Conservation (phyloP, 2,888 invertebrate species). For the Cordilura impudica region DNA sequence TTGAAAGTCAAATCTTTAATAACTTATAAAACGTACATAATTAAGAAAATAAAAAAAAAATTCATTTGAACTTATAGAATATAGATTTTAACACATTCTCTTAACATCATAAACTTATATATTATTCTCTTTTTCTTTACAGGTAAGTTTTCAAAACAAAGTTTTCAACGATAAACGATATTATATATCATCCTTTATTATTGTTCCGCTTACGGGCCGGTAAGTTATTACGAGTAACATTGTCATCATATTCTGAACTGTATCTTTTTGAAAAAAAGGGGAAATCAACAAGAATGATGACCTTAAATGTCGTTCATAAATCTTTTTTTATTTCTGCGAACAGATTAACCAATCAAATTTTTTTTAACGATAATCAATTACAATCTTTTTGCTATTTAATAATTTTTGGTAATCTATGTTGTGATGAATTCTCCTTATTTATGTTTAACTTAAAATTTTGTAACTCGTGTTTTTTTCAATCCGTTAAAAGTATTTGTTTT, state of each 20-base stretch:
- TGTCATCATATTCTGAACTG: background rate
- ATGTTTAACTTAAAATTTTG: background rate
- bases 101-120: slow-evolving; percentile 19
- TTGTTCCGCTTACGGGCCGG: slow-evolving; percentile 22
- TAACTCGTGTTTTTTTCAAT: background rate
- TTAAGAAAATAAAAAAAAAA: too few species aligned
- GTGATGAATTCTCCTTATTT: background rate
- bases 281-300: slow-evolving; percentile 16
- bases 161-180: background rate
- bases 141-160: slow-evolving; percentile 47
- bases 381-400: background rate
- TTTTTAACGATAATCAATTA: background rate
- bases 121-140: slow-evolving; percentile 29
- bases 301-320: slow-evolving; percentile 28
- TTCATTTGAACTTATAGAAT: too few species aligned
- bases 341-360: background rate
- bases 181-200: slow-evolving; percentile 23
- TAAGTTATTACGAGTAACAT: slow-evolving; percentile 36
- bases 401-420: background rate
- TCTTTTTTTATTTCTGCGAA: background rate
- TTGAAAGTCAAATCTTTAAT: too few species aligned
- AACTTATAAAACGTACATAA: too few species aligned
- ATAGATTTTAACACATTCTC: too few species aligned
- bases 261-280: too few species aligned
- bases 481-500: too few species aligned